phyloP scores from a whole-genome alignment of 2,113 vertebrate genomes.

The Capricornis sumatraensis region DNA sequence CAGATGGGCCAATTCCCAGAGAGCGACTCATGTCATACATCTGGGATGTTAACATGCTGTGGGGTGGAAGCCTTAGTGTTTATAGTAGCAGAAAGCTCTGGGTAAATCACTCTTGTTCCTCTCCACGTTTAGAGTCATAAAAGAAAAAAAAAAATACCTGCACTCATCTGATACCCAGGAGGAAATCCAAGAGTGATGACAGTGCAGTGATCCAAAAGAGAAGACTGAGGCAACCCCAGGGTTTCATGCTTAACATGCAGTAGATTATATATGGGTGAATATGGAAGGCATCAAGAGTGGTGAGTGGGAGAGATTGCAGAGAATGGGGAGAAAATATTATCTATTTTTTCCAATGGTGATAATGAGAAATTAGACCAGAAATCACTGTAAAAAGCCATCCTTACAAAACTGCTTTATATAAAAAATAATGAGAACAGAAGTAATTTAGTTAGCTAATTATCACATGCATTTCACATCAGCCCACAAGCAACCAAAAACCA shows the following conservation, averaged over 20 bases:
- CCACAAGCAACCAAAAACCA: slow-evolving; percentile 72
- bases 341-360: slow-evolving; percentile 53
- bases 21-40: slow-evolving; percentile 41
- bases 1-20: neutral
- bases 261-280: neutral
- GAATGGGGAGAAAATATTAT: slow-evolving; percentile 57
- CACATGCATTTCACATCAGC: slow-evolving; percentile 70
- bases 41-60: slow-evolving; percentile 47
- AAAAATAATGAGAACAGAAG: slow-evolving; percentile 69
- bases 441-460: slow-evolving; percentile 81
- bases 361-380: slow-evolving; percentile 72
- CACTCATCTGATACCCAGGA: slow-evolving; percentile 57
- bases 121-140: neutral
- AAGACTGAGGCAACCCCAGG: neutral
- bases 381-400: slow-evolving; percentile 44
- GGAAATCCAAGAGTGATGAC: slow-evolving; percentile 7
- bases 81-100: neutral
- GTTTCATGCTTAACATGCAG: neutral
- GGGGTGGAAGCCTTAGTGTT: neutral
- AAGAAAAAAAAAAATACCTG: neutral
- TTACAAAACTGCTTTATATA: slow-evolving; percentile 59
- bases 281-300: neutral
- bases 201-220: slow-evolving; percentile 9
- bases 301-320: neutral
- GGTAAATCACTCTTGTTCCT: neutral